Evolutionary conservation across 1,140 invertebrate genomes (phyloP), one percentile per base, ranked within the genome.

Genomic region (Eumaeus atala): DNA sequence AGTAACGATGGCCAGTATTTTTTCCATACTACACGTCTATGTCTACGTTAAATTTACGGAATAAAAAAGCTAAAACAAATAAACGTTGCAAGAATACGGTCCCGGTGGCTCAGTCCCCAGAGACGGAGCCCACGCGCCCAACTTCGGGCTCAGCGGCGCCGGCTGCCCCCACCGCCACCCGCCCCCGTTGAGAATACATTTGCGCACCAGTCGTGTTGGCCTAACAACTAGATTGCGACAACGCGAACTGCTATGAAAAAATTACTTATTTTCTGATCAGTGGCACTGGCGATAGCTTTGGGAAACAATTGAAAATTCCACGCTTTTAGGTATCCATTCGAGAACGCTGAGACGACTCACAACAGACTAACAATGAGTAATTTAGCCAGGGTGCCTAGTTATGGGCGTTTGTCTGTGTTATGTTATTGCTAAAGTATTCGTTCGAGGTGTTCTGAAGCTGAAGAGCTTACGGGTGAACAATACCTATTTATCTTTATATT

Each of bases 131-230:
- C 78, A 80, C 78, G 81, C 78, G 81, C 81, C 81, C 81, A 84
- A 84, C 81, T 84, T 84, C 78, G 72, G 72, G 74, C 76, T 74
- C 77, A 77, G 70, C 70, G 75, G 74, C 75, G 68, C 67, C 71
- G 67, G 58, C 66, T 65, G 60, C 65, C 66, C 70, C 67, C 65
- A 58, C 66, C 53, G 61, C 70, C 58, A 64, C 61, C 62, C 56
- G 54, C 73, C 67, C 70, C 78, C 79, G 68, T 62, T 65, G 79
- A 81, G 82, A 85, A 85, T 84, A 85, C 79, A 85, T 84, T 85
- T 85, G 77, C 80, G 82, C 82, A 77, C 79, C n/a, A n/a, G n/a
- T 74, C 73, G 77, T 73, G 78, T 69, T 79, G 74, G 76, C 72
- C 74, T 79, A 78, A 82, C 78, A 82, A 81, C 79, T 75, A 72